Evolutionary conservation across 2,888 invertebrate species (phyloP).

Genomic region (Hypomecis atomaria): DNA sequence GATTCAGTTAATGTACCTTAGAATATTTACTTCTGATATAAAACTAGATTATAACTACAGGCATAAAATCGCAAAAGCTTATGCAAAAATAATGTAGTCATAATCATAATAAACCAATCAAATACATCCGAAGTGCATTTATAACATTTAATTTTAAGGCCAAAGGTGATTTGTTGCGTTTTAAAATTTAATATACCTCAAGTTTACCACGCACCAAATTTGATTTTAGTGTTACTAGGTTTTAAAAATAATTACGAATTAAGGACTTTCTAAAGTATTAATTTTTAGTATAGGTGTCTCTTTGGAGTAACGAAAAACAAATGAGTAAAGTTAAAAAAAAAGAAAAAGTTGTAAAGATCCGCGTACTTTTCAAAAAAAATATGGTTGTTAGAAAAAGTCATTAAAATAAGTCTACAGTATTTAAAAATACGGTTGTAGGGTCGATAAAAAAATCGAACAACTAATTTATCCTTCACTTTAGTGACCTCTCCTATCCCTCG

Average conservation of each 20-base stretch:
- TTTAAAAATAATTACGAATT: constrained; percentile 50
- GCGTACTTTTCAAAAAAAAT: constrained; percentile 13
- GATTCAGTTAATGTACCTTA: no score
- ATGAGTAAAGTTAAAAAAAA: constrained; percentile 26
- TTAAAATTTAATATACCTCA: constrained; percentile 76
- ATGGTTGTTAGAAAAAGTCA: constrained; percentile 25
- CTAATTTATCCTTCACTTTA: constrained; percentile 63
- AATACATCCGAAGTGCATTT: constrained; percentile 22
- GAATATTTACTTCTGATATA: no score
- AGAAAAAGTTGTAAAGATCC: constrained; percentile 8
- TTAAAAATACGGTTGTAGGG: constrained; percentile 33
- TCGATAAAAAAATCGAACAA: constrained; percentile 33
- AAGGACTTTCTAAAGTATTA: constrained; percentile 71
- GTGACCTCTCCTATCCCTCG: constrained; percentile 68
- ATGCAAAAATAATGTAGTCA: no score
- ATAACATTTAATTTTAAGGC: constrained; percentile 39
- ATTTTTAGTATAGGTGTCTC: constrained; percentile 51
- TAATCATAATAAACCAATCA: no score
- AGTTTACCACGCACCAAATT: constrained; percentile 83
- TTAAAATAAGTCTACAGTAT: constrained; percentile 32
- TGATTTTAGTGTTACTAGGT: constrained; percentile 69
- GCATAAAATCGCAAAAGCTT: no score
- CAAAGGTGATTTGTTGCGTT: constrained; percentile 34
- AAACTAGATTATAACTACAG: no score
- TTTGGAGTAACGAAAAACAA: constrained; percentile 49